Conservation (phyloP, 2,113 vertebrate species). For the Saimiri boliviensis region DNA sequence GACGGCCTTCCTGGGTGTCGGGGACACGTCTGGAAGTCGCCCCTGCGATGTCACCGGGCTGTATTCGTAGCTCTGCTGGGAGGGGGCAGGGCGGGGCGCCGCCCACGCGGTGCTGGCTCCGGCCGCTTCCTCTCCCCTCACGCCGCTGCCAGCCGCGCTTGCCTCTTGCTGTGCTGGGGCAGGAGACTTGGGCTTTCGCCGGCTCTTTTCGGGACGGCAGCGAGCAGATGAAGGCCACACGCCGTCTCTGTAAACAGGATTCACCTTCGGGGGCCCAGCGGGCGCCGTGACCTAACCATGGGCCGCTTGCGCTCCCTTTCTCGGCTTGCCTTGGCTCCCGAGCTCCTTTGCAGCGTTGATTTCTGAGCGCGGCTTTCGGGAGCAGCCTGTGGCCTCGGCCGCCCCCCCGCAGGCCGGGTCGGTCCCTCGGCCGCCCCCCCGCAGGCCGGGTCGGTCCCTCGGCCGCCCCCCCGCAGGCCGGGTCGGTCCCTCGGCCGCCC, state of each 20-base stretch:
- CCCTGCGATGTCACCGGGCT: not conserved
- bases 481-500: accelerated
- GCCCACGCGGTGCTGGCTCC: not conserved
- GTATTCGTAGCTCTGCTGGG: slow-evolving; percentile 48
- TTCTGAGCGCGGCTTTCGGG: not conserved
- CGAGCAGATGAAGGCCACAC: not conserved
- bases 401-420: accelerated
- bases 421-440: no score
- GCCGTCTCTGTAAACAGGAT: not conserved
- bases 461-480: no score
- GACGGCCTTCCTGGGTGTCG: not conserved
- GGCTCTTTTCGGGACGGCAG: not conserved
- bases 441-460: accelerated
- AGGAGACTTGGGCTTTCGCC: not conserved
- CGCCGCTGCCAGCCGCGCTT: accelerated
- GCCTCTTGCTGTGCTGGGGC: accelerated
- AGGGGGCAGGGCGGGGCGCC: not conserved
- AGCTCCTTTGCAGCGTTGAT: not conserved
- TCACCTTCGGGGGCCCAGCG: not conserved
- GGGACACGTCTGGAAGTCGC: not conserved
- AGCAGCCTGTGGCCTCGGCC: accelerated
- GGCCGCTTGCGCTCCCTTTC: not conserved
- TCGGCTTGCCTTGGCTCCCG: not conserved
- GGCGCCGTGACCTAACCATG: accelerated
- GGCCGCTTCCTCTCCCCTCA: accelerated